Base-by-base conservation (phyloP, 2,113 vertebrate species). In the Microtus richardsoni region DNA sequence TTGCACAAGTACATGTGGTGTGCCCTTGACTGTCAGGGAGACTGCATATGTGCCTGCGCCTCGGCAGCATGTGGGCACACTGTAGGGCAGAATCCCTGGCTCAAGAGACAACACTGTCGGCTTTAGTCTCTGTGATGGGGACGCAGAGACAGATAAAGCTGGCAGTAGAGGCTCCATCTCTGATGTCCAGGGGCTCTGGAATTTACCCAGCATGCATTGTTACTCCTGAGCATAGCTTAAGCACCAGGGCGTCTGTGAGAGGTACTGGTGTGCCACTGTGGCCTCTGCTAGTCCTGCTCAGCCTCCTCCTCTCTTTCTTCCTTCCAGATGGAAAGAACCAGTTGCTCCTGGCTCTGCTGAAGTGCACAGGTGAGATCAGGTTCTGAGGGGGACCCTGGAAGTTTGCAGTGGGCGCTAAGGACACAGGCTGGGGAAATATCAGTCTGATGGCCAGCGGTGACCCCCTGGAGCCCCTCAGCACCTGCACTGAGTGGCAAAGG, bases 261-360 rank as follows among this genome's bases (percentile, higher is more conserved):
- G 33, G 11, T 7, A 36, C 66, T n/a, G 47, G 44, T 12, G 7
- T 16, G 19, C 21, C 0, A 0, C 16, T 14, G 1, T 54, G 52
- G 52, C 12, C 39, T 41, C 41, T 68, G 89, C 77, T 1, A 2
- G 36, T 66, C 16, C 14, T 16, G 2, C 84, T 47, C 12, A 91
- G 49, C 74, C 7, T 2, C 54, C 71, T 77, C 16, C 24, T 64
- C 21, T 58, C 1, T 90, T 90, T 91, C 88, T 90, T 91, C 88
- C 97, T 98, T 98, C 47, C 98, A 99, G 99, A 99, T 97, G 99
- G 99, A 82, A 99, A 99, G 98, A 99, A 99, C 98, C 99, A 99
- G 97, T 99, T 99, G 33, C 99, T 99, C 88, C 98, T 99, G 98
- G 99, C 99, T 90, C 98, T 99, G 98, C 98, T 99, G 92, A 99